phyloP scores from a whole-genome alignment of 2,113 vertebrate genomes.

The Rhagologus leucostigma region DNA sequence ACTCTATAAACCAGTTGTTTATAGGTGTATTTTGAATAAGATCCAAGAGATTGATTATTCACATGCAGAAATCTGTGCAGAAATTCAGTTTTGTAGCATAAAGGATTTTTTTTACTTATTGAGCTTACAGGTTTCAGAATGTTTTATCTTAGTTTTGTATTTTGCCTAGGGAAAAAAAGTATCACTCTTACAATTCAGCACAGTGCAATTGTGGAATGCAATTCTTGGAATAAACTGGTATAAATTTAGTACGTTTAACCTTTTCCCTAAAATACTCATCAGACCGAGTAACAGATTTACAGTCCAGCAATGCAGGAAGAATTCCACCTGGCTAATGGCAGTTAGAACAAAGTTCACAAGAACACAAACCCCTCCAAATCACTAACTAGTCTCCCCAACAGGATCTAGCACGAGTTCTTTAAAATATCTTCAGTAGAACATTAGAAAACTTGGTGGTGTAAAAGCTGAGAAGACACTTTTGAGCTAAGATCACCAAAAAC shows the following conservation, averaged over 20 bases:
- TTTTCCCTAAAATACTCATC: constrained; percentile 31
- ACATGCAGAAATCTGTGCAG: not conserved
- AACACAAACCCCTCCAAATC: not conserved
- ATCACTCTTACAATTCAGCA: not conserved
- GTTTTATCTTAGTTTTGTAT: not conserved
- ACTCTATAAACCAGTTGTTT: not conserved
- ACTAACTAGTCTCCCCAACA: not conserved
- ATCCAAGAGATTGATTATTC: not conserved
- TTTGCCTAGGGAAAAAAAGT: not conserved
- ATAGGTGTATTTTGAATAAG: not conserved
- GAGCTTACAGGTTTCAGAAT: not conserved
- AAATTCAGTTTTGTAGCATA: not conserved
- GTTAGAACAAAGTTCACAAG: constrained; percentile 6
- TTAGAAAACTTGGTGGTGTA: not conserved
- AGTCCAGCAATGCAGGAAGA: not conserved
- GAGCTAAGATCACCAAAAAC: not conserved
- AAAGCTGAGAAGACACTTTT: not conserved
- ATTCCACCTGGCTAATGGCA: constrained; percentile 22
- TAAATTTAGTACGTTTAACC: constrained; percentile 16
- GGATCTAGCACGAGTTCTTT: not conserved
- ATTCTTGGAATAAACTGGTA: constrained; percentile 31
- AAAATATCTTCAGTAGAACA: not conserved
- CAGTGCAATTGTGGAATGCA: constrained; percentile 5
- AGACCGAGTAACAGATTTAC: constrained; percentile 26
- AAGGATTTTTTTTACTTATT: not conserved